Conservation (phyloP, 2,113 vertebrate genomes). For the Salminus brasiliensis region DNA sequence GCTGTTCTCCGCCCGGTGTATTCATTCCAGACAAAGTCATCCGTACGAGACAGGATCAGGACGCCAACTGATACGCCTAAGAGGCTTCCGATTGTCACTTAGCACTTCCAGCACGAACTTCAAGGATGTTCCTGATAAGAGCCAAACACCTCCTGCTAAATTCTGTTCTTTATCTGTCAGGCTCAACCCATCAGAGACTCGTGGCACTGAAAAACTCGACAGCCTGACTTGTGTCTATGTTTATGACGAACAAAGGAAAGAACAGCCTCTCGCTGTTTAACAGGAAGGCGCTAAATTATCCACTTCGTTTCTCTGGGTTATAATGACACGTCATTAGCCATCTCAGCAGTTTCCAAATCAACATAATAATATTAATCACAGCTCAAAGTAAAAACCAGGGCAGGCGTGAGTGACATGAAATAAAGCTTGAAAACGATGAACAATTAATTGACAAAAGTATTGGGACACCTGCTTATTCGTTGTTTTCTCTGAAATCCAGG, state of each 20-base stretch:
- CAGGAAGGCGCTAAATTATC: neutral
- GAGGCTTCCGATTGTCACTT: slow-evolving; percentile 54
- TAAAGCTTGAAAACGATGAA: too few species aligned
- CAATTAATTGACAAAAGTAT: too few species aligned
- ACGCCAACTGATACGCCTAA: slow-evolving; percentile 55
- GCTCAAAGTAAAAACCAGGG: neutral
- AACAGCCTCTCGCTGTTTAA: neutral
- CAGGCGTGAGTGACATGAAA: too few species aligned
- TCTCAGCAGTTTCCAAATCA: neutral
- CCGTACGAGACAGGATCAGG: slow-evolving; percentile 35
- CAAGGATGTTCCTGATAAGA: slow-evolving; percentile 49
- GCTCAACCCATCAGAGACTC: slow-evolving; percentile 19
- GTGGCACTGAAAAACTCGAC: neutral
- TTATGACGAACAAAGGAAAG: neutral
- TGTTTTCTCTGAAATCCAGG: too few species aligned
- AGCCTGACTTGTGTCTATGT: neutral
- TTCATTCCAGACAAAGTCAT: slow-evolving; percentile 48
- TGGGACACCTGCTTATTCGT: too few species aligned
- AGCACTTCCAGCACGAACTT: slow-evolving; percentile 19
- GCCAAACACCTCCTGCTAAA: slow-evolving; percentile 13
- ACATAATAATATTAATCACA: neutral
- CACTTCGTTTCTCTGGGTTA: neutral
- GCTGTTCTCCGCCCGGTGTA: slow-evolving; percentile 29
- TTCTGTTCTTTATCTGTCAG: slow-evolving; percentile 25
- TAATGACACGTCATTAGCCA: neutral